These are phyloP conservation scores for Phainopepla nitens DNA, from an alignment of 2,113 vertebrate genomes.

Conservation along the genomic window DNA sequence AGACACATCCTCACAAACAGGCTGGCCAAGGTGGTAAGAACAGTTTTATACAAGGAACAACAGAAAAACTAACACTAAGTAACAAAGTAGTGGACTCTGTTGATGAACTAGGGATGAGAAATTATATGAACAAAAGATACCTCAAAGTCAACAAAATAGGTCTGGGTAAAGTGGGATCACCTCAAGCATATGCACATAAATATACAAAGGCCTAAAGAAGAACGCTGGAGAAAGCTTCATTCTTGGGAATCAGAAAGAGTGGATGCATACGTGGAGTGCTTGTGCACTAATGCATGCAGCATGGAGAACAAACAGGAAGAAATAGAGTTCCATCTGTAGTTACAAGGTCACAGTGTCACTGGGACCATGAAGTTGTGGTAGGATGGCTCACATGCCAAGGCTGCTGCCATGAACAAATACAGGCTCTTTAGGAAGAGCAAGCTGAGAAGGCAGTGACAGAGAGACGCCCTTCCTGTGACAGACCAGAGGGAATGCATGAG, in stretches of 20 bases:
- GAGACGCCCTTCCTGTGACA: rapidly evolving
- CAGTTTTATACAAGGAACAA: background rate
- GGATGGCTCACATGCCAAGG: background rate
- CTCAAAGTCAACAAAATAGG: background rate
- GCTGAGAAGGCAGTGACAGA: background rate
- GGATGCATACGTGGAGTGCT: background rate
- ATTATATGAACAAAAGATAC: background rate
- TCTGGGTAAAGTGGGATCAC: background rate
- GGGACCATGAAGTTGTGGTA: background rate
- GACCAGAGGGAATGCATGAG: background rate
- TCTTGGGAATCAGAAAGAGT: background rate
- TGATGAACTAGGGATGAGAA: background rate
- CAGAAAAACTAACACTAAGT: background rate
- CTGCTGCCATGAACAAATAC: background rate
- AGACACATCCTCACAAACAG: background rate
- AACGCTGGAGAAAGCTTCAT: background rate
- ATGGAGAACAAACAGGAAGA: background rate
- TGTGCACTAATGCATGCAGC: background rate
- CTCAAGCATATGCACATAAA: background rate
- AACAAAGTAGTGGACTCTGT: background rate
- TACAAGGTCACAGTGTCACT: background rate
- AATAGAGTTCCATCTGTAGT: background rate
- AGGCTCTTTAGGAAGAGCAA: background rate
- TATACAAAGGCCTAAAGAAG: background rate
- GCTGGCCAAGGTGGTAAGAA: background rate